Evolutionary conservation across 2,797 vertebrate species (phyloP), one percentile per base, ranked within the genome.

Genomic region (Smutsia gigantea): DNA sequence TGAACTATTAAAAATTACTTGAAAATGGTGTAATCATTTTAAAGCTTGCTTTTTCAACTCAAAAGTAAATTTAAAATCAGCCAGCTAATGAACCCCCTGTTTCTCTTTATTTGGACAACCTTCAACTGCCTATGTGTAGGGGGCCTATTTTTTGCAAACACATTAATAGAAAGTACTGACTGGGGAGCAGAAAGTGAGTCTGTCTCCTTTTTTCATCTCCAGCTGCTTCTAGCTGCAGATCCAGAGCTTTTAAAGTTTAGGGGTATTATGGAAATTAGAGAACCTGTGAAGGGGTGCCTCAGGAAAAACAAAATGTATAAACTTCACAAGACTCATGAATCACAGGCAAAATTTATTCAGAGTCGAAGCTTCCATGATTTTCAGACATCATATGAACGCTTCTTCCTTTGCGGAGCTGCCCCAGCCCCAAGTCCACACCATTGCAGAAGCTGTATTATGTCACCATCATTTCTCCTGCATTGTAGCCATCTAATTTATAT

Each of bases 241-340:
- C 59, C 85, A 93, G 42, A 85, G 86, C 79, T 97, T 95, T 97
- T 96, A 87, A 97, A 97, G 90, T 97, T 96, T 94, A 94, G 79
- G 92, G 49, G 92, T 95, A 97, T 97, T 97, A 96, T 90, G 90
- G 94, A 97, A 97, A 97, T 97, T 84, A 94, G 10, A 93, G 78
- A 90, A 96, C 95, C 88, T 96, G 95, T 85, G 69, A 97, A 97
- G 94, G 94, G 92, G 87, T 94, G 87, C 94, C 98, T 97, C 95
- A 85, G 59, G 97, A 81, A 90, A 92, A 94, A 59, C 69, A 69
- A 94, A 94, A 83, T 95, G 84, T 95, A 97, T 92, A 96, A 97
- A 94, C 89, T 97, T 97, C 93, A 94, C 55, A 94, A 95, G 93
- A 96, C 66, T 94, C 66, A 81, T 96, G 96, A 96, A 97, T 97